Percentiles rank a stretch among this genome's conserved stretches.
Evolutionary conservation across 2,888 invertebrate species (phyloP).

Genomic region (Xestia xanthographa): DNA sequence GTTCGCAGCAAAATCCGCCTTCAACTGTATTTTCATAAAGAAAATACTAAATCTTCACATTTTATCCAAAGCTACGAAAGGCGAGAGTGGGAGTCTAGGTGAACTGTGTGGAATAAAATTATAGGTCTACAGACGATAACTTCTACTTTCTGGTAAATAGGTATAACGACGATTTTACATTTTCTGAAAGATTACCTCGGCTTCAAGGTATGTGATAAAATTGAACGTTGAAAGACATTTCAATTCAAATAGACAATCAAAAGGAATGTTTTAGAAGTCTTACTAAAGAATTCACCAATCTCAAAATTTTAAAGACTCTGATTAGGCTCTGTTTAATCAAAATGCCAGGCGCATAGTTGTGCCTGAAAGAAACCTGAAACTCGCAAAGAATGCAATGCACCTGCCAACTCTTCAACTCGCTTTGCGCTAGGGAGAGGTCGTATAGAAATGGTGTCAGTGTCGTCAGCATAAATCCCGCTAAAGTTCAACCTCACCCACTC

Average conservation of each 20-base stretch:
- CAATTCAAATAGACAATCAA: neutral
- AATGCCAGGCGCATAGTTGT: slow-evolving; percentile 1
- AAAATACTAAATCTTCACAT: neutral
- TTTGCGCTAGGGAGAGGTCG: neutral
- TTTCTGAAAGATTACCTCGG: slow-evolving; percentile 26
- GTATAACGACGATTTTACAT: neutral
- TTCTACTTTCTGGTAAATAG: neutral
- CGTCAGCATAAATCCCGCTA: neutral
- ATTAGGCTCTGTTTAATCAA: slow-evolving; percentile 10
- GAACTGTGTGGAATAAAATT: slow-evolving; percentile 13
- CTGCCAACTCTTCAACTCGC: neutral
- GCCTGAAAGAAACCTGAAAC: slow-evolving; percentile 9
- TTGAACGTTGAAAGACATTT: neutral
- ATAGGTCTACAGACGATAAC: neutral
- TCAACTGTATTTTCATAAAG: slow-evolving; percentile 11
- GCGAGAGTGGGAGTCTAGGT: neutral
- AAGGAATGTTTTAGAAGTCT: slow-evolving; percentile 8
- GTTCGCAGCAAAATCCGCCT: neutral
- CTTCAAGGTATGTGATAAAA: slow-evolving; percentile 10
- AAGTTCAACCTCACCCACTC: slow-evolving; percentile 16
- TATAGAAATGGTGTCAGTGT: neutral
- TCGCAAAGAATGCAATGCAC: slow-evolving; percentile 16
- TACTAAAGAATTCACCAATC: neutral
- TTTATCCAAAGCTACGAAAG: neutral
- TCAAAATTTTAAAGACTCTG: neutral